Percentiles rank a stretch among this genome's conserved stretches.
Evolutionary conservation across 1,140 invertebrate genomes (phyloP).

Genomic region (Pogonomyrmex barbatus): DNA sequence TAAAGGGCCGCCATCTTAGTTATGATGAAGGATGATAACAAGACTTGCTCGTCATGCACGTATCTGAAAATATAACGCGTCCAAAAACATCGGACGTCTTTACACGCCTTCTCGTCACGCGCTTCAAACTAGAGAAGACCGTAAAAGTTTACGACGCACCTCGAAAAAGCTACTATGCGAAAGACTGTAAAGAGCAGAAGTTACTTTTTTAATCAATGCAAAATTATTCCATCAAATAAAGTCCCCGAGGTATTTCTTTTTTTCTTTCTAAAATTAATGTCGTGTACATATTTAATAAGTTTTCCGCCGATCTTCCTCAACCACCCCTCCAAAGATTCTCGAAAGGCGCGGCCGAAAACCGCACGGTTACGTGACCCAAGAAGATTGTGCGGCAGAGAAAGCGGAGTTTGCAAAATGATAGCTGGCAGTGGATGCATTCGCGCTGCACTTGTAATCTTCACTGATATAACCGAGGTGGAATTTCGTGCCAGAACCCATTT

Average conservation of each 20-base stretch:
- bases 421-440: slow-evolving; percentile 33
- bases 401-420: slow-evolving; percentile 63
- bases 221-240: not conserved
- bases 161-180: not conserved
- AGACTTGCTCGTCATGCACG: slow-evolving; percentile 33
- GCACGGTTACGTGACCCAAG: slow-evolving; percentile 60
- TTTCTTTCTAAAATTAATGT: not conserved
- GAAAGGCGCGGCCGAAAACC: slow-evolving; percentile 52
- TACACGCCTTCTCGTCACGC: not conserved
- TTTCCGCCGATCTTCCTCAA: slow-evolving; percentile 10
- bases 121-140: not conserved
- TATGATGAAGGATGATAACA: slow-evolving; percentile 53
- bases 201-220: slow-evolving; percentile 31
- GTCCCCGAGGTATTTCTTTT: not conserved
- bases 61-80: slow-evolving; percentile 45
- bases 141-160: not conserved
- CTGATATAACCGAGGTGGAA: slow-evolving; percentile 58
- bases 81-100: slow-evolving; percentile 15
- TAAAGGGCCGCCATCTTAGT: slow-evolving; percentile 56
- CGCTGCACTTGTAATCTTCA: slow-evolving; percentile 57
- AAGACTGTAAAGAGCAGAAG: not conserved
- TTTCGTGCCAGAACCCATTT: slow-evolving; percentile 67
- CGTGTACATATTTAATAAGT: slow-evolving; percentile 56
- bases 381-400: slow-evolving; percentile 46
- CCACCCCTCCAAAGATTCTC: slow-evolving; percentile 17